These are phyloP conservation scores for Drosophila pectinifera DNA, from an alignment of 1,140 invertebrate genomes.

Conservation along the genomic window DNA sequence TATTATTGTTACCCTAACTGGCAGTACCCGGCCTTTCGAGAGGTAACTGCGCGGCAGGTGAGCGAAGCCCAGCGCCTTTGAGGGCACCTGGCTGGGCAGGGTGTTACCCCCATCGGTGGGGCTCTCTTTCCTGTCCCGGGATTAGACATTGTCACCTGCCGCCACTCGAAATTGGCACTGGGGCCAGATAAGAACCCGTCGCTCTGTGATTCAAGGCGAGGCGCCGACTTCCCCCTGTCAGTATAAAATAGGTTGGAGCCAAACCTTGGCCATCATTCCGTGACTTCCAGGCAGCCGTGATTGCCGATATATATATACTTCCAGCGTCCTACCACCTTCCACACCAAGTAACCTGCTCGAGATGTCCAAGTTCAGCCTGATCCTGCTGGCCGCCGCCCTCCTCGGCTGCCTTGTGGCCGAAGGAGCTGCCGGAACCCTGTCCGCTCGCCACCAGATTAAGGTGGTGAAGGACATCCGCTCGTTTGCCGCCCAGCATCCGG, in stretches of 20 bases:
- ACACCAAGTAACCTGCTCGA: background rate
- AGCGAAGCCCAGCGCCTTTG: too few relatives aligned
- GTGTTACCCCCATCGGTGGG: background rate
- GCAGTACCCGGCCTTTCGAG: background rate
- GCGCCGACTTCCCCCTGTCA: constrained; percentile 28
- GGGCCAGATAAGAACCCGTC: constrained; percentile 47
- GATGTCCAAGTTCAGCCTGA: constrained; percentile 66
- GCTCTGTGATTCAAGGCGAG: constrained; percentile 37
- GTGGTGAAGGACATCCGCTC: constrained; percentile 66
- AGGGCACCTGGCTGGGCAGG: background rate
- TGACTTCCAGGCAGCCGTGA: constrained; percentile 39
- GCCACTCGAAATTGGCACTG: constrained; percentile 72
- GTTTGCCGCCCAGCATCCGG: constrained; percentile 66
- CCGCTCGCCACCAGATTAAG: constrained; percentile 31
- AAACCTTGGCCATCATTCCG: constrained; percentile 54
- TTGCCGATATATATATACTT: constrained; percentile 17
- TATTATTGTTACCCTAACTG: constrained; percentile 26
- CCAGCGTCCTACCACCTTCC: background rate
- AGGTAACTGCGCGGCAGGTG: too few relatives aligned
- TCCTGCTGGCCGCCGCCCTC: constrained; percentile 46
- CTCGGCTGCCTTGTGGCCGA: constrained; percentile 54
- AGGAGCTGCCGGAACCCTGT: constrained; percentile 34
- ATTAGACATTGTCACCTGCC: constrained; percentile 62
- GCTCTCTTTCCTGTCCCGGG: constrained; percentile 31
- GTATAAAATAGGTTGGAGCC: constrained; percentile 64